Conservation (phyloP, 2,888 invertebrate species). For the Pristionchus mayeri region DNA sequence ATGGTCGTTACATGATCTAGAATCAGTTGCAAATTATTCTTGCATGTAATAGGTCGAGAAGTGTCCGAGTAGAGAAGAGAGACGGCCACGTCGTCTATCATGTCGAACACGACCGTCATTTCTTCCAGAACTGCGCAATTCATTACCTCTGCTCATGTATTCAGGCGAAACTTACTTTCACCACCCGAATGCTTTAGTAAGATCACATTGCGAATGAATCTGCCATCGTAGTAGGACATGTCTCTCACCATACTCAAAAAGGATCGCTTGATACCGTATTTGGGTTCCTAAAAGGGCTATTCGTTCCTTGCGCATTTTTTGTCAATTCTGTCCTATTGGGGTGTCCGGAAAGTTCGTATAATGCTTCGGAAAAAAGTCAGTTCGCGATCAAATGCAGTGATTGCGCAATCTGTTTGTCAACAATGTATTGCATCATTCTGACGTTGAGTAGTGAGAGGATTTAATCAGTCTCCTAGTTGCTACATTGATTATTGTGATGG, state of each 20-base stretch:
- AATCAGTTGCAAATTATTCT: background rate
- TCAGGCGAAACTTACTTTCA: background rate
- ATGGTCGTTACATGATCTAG: background rate
- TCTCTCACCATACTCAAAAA: background rate
- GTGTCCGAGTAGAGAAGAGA: background rate
- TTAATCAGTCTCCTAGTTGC: too few species aligned
- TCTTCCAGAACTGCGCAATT: background rate
- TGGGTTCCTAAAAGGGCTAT: too few species aligned
- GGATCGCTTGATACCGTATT: background rate
- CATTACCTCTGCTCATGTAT: background rate
- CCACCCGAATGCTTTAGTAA: background rate
- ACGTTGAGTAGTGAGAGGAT: too few species aligned
- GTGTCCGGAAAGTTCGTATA: too few species aligned
- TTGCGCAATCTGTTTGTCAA: too few species aligned
- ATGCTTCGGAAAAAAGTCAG: too few species aligned
- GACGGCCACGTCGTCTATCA: background rate
- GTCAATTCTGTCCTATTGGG: too few species aligned
- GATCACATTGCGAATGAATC: background rate
- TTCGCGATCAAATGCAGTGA: too few species aligned
- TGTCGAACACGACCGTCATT: background rate
- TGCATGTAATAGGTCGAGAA: background rate
- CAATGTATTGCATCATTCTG: too few species aligned
- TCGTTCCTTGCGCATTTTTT: too few species aligned
- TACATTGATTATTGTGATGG: too few species aligned
- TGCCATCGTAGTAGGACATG: background rate